Base-by-base conservation (phyloP, 2,888 invertebrate genomes). In the Sialis fuliginosa region DNA sequence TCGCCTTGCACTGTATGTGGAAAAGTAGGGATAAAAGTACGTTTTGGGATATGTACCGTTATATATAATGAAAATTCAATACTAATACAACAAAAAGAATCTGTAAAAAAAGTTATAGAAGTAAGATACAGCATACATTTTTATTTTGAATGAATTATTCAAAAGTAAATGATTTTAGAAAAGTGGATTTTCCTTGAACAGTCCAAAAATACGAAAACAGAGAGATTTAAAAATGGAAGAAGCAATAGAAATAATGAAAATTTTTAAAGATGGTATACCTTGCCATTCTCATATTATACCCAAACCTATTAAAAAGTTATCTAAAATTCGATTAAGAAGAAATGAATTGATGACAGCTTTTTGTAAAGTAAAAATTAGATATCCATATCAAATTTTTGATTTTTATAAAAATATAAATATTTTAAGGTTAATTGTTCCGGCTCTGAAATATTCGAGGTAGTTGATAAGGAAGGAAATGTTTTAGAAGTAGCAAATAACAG, bases 1-100 rank as follows among this genome's bases (percentile, higher is more conserved):
- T 74, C 76, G 6, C 61, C 68, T 32, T 83, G 84, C 59, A 79
- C 75, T 49, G 61, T 59, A 6, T 83, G 83, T 54, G 69, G 65
- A 35, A 58, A 56, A 45, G 68, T 74, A 30, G 82, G 82, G 5
- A 67, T 70, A 52, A 63, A 68, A 50, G 62, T 70, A 32, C 68
- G 73, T 49, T 66, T 72, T 42, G 83, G 82, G 8, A 68, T 75
- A 42, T 83, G 83, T 55, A 70, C 68, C 49, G 62, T 73, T 49
- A 49, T 44, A 33, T 48, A 49, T 39, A 41, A 48, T 50, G n/a
- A 22, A n/a, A 4, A 30, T 12, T 22, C 30, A 8, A 3, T 42
- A 22, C 6, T 13, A 7, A 42, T 7, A 22, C 42, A 42, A 42
- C 22, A 22, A 22, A 22, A 22, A 22, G 22, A 22, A 22, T 22